Evolutionary conservation across 2,113 vertebrate genomes (phyloP), one percentile per base, ranked within the genome.

Genomic region (Alethe castanea): DNA sequence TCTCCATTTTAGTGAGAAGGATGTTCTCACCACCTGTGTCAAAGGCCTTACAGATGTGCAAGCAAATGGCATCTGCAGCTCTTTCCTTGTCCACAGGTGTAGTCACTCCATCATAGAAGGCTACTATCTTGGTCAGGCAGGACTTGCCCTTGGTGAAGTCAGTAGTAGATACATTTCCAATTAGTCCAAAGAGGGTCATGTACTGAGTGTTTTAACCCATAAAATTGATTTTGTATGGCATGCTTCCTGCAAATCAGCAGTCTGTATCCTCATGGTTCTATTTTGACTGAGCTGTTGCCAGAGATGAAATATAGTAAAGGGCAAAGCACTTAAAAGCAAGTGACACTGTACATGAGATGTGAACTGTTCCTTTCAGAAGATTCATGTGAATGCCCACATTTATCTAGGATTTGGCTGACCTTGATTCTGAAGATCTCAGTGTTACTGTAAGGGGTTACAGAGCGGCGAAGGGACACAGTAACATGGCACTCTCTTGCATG

Each of bases 1-100:
- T 57, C 47, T 89, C 31, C n/a, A 61, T 6, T n/a, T 44, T 29
- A 52, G n/a, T 65, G 16, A 81, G 33, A 76, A 66, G 9, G 12
- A 26, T 52, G 40, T 31, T 71, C 35, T 29, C 11, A 5, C 3
- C 0, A 0, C 35, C 4, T 5, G 1, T 28, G 25, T 71, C 47
- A 60, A 44, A 59, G 24, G 11, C 7, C 42, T 85, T 59, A 33
- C 4, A 40, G 48, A 65, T 73, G 4, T 40, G 23, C 31, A 48
- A 38, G 25, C 1, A 62, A 23, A 28, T 42, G 16, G 31, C 6
- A n/a, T 20, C 33, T 2, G 2, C 33, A 65, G 29, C 13, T 70
- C 40, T 65, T 60, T 56, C 23, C 9, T 9, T 50, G 40, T 35
- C 44, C 22, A 7, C 7, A 35, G 44, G n/a, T 35, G 13, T 77